Evolutionary conservation across 1,140 invertebrate genomes (phyloP), one percentile per base, ranked within the genome.

Genomic region (Nephila pilipes): DNA sequence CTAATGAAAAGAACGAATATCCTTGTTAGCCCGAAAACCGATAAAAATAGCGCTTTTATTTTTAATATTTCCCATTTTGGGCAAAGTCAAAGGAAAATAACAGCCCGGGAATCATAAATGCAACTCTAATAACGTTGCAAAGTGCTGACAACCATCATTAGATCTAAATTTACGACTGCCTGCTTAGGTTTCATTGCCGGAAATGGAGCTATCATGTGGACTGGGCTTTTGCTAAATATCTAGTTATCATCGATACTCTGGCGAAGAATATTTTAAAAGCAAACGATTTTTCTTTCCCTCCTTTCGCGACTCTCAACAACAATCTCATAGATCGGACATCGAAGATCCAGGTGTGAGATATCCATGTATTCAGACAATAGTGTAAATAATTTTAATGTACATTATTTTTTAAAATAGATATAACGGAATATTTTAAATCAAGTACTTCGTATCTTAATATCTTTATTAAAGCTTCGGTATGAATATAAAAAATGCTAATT

Each of bases 11-110:
- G 18, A 87, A 87, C 36, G 25, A 87, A 87, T 87, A 36, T 60
- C 58, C 85, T 58, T 57, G 57, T 87, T 87, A 87, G 85, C 57
- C 32, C 4, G 20, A 87, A 87, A 87, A 87, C 46, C 85, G 54
- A 87, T 63, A 87, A 60, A 87, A 87, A 87, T 60, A 60, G 80
- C 38, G 38, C 80, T 54, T 81, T 87, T 87, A 60, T 87, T 87
- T 87, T 87, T 63, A 87, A 87, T 87, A 87, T 87, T 87, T 54
- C 85, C 85, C 32, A 22, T 81, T 81, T 81, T 25, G 12, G 58
- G 85, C 57, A 60, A 60, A 87, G 83, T 87, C 83, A 87, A 87
- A 87, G 58, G 85, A 87, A 87, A 87, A 87, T 58, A 60, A 60
- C 55, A 87, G 85, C 20, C 57, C 85, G 6, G 85, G 29, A 87